Evolutionary conservation across 92 coral and sea anemone species (phyloP).

Genomic region (Diadumene lineata): DNA sequence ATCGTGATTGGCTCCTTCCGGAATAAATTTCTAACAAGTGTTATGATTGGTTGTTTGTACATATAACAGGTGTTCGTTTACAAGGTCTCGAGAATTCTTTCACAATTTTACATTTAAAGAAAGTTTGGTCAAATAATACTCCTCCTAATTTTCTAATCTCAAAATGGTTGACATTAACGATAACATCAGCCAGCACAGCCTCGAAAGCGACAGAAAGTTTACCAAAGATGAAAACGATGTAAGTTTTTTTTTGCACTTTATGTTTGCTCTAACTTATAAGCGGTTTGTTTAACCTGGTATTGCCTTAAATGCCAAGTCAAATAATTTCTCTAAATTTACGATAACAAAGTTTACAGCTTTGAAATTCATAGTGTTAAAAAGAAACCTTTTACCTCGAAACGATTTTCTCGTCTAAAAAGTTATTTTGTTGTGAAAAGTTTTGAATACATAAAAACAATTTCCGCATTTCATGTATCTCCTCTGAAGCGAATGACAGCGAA

Average conservation of each 20-base stretch:
- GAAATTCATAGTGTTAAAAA: no score
- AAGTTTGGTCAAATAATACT: background rate
- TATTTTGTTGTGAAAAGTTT: no score
- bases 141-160: background rate
- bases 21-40: background rate
- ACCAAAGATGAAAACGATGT: background rate
- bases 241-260: background rate
- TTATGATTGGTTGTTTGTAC: constrained; percentile 16
- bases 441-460: no score
- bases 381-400: no score
- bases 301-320: no score
- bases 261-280: no score
- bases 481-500: no score
- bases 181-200: background rate
- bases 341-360: no score
- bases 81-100: constrained; percentile 14
- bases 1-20: background rate
- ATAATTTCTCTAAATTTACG: no score
- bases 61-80: constrained; percentile 7
- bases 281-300: no score
- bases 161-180: constrained; percentile 23
- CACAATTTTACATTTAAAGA: background rate
- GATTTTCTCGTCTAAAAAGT: no score
- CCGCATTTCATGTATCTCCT: no score
- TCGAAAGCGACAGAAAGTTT: background rate